A percentile compares a stretch with the other conserved stretches of the same genome.
These are phyloP conservation scores for Ricordea florida DNA, from an alignment of 92 coral and sea anemone species.

Conservation along the genomic window DNA sequence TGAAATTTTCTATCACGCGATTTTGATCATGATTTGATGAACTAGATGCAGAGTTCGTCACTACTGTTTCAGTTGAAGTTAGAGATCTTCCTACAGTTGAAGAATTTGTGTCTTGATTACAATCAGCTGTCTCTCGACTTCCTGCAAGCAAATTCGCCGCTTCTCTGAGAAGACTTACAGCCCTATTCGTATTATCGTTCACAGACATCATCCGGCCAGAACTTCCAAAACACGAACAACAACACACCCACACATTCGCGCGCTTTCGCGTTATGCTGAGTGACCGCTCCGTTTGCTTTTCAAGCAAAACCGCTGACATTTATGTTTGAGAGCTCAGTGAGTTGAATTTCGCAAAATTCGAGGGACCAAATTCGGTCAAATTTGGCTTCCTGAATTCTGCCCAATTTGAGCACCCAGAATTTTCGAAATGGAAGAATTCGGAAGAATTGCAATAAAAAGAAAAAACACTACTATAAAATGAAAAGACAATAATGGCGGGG, in stretches of 20 bases:
- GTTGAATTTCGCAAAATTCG: constrained; percentile 18
- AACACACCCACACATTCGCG: background rate
- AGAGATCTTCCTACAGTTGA: constrained; percentile 7
- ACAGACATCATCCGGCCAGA: constrained; percentile 5
- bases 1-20: constrained; percentile 5
- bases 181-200: constrained; percentile 5
- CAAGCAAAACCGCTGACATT: constrained; percentile 6
- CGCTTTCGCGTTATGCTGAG: background rate
- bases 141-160: constrained; percentile 17
- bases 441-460: too few species aligned
- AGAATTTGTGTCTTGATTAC: constrained; percentile 10
- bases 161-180: constrained; percentile 18
- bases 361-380: background rate
- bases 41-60: background rate
- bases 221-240: background rate
- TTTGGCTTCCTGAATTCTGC: background rate
- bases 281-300: constrained; percentile 2
- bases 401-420: too few species aligned
- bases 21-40: constrained; percentile 18
- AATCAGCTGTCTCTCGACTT: constrained; percentile 3
- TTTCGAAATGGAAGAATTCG: too few species aligned
- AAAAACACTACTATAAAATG: too few species aligned
- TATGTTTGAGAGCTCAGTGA: background rate
- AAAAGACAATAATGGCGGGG: too few species aligned
- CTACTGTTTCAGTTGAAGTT: constrained; percentile 9